phyloP scores from a whole-genome alignment of 2,797 vertebrate genomes.

The Liasis olivaceus region DNA sequence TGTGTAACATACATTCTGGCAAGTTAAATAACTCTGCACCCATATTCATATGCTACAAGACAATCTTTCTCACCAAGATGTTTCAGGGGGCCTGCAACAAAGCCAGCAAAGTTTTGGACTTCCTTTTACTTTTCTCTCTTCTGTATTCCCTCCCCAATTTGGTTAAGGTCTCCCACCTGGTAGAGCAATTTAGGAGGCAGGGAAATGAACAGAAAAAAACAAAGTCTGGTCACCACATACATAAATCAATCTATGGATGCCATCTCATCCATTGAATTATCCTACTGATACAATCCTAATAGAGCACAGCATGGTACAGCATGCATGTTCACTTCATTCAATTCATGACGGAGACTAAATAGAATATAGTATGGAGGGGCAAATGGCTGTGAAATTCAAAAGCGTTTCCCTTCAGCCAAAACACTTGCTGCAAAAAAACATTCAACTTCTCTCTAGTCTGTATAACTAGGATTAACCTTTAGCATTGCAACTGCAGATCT shows the following conservation, averaged over 20 bases:
- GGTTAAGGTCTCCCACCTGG: background rate
- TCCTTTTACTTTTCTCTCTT: background rate
- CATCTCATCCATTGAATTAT: background rate
- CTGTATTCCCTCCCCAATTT: background rate
- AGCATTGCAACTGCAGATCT: background rate
- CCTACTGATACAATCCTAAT: background rate
- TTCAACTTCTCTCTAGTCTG: background rate
- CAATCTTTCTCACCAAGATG: background rate
- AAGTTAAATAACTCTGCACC: background rate
- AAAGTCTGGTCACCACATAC: background rate
- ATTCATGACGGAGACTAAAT: background rate
- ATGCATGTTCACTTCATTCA: background rate
- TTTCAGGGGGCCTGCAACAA: background rate
- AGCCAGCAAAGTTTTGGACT: background rate
- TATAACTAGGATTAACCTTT: background rate
- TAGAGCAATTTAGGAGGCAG: background rate
- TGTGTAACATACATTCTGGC: too few relatives aligned
- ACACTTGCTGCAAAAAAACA: background rate
- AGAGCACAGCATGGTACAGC: background rate
- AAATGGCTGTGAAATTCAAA: background rate
- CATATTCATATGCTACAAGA: background rate
- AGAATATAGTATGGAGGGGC: background rate
- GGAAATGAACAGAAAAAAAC: background rate
- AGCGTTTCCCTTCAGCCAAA: background rate
- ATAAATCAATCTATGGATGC: background rate